Percentiles rank a stretch among this genome's conserved stretches.
phyloP scores from a whole-genome alignment of 2,113 vertebrate genomes.

The Elachura formosa region DNA sequence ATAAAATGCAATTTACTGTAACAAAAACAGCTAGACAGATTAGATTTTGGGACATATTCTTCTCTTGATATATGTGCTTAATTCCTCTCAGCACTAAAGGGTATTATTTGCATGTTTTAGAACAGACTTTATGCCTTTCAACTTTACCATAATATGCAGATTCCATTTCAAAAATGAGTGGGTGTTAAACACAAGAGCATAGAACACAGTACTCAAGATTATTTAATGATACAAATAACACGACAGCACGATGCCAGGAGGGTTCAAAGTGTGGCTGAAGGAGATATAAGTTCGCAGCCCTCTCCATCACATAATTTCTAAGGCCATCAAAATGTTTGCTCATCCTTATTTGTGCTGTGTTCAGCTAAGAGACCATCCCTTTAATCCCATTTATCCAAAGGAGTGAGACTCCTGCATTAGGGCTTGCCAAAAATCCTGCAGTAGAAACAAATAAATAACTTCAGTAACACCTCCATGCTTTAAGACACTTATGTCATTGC shows the following conservation, averaged over 20 bases:
- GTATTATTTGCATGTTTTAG: conserved; percentile 14
- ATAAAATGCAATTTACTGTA: background rate
- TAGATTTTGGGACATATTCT: background rate
- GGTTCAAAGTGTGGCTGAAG: background rate
- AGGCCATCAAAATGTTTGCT: background rate
- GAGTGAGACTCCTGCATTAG: background rate
- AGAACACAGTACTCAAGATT: background rate
- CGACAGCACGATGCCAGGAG: background rate
- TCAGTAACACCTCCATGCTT: background rate
- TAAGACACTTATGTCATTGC: background rate
- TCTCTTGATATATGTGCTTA: background rate
- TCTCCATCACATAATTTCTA: background rate
- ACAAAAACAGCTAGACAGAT: background rate
- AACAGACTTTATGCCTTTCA: background rate
- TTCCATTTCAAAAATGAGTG: background rate
- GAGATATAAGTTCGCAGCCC: background rate
- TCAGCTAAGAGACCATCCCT: background rate
- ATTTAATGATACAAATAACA: background rate
- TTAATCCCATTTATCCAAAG: background rate
- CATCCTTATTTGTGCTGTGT: background rate
- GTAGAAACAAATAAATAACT: background rate
- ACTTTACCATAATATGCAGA: background rate
- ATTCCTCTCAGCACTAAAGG: background rate
- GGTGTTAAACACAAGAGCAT: background rate
- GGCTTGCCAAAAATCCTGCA: background rate